Evolutionary conservation across 1,140 invertebrate genomes (phyloP).

Genomic region (Trichonephila inaurata): DNA sequence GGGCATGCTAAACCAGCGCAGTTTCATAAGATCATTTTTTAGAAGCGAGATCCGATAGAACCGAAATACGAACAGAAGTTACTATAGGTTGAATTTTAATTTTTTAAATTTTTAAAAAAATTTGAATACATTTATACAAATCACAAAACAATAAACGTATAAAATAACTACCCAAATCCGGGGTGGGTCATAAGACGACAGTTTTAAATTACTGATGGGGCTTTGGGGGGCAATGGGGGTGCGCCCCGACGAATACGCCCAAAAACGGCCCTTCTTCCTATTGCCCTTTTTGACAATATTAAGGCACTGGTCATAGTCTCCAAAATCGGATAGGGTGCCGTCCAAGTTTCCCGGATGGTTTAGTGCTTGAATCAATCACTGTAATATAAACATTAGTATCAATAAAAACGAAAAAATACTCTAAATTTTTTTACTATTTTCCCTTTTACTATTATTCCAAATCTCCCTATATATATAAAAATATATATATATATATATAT

Average conservation of each 20-base stretch:
- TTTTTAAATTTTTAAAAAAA: too few species aligned
- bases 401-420: not conserved
- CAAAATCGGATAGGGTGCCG: conserved; percentile 79
- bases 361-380: conserved; percentile 80
- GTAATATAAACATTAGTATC: not conserved
- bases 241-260: conserved; percentile 67
- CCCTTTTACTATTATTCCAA: too few species aligned
- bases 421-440: too few species aligned
- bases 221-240: conserved; percentile 31
- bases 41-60: conserved; percentile 41
- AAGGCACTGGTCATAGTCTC: conserved; percentile 80
- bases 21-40: conserved; percentile 65
- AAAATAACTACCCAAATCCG: conserved; percentile 1
- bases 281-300: conserved; percentile 57
- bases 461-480: too few species aligned
- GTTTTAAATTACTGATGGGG: conserved; percentile 70
- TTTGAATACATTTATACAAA: too few species aligned
- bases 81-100: too few species aligned
- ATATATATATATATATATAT: too few species aligned
- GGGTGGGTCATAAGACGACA: too few species aligned
- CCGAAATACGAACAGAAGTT: not conserved
- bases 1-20: conserved; percentile 63
- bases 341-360: conserved; percentile 79
- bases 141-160: too few species aligned
- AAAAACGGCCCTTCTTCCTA: conserved; percentile 38